Evolutionary conservation across 2,888 invertebrate genomes (phyloP), one percentile per base, ranked within the genome.

Genomic region (Opisthograptis luteolata): DNA sequence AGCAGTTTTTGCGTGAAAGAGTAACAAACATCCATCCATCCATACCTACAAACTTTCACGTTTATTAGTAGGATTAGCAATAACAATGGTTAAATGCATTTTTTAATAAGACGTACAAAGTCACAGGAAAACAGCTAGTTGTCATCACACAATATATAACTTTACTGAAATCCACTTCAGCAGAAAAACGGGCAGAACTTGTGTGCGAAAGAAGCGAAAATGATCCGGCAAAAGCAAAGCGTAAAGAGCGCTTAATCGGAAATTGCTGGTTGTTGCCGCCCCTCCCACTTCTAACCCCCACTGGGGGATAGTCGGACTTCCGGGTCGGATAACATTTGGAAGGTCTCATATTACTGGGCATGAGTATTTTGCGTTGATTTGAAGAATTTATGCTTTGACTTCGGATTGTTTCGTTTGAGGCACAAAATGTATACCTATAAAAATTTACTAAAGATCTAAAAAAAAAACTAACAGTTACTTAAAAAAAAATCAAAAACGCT

Each of bases 211-310:
- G 36, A 41, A 30, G 13, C 22, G 14, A 40, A 40, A 35, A 30
- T 35, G 28, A 22, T 41, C 20, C 22, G 9, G 31, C 35, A 41
- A 32, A 41, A 41, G 54, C 55, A 30, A 39, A 51, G 54, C 41
- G 55, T 53, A 55, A 61, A 62, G 55, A 56, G 43, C 45, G 55
- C 32, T 59, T 59, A 67, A 65, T 67, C 68, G 70, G 68, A 68
- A 67, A 69, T 68, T 59, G 61, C 57, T 54, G 62, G 61, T 63
- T 62, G 63, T 63, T 58, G 59, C 60, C 56, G n/a, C 10, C 56
- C 25, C 24, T 13, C 40, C 37, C 8, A n/a, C 20, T 40, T 8
- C 20, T n/a, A n/a, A n/a, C n/a, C n/a, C n/a, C 15, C 22, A 8
- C 13, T 5, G 35, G 25, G 14, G n/a, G 19, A n/a, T 47, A 28